Evolutionary conservation across 2,113 vertebrate species (phyloP).

Genomic region (Hydropotes inermis): DNA sequence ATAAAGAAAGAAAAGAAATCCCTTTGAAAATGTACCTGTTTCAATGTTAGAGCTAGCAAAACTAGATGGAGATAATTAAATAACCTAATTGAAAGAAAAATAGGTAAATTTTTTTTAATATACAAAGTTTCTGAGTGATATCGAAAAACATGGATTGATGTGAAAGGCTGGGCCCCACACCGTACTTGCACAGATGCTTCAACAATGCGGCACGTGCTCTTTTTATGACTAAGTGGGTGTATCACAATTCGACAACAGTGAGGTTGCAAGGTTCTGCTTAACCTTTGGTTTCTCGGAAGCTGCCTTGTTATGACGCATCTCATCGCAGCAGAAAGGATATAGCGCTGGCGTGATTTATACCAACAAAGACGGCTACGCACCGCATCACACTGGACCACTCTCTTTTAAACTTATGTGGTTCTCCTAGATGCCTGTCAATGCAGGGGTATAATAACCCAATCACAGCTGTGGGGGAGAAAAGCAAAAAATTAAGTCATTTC

Average conservation of each 20-base stretch:
- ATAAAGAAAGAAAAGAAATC: slow-evolving; percentile 20
- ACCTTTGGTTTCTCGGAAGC: slow-evolving; percentile 57
- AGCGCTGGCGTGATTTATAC: slow-evolving; percentile 98
- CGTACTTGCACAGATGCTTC: neutral
- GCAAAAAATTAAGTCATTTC: slow-evolving; percentile 68
- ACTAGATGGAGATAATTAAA: neutral
- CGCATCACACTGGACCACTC: slow-evolving; percentile 99
- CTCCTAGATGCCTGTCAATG: slow-evolving; percentile 93
- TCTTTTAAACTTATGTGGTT: slow-evolving; percentile 96
- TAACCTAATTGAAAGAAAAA: neutral
- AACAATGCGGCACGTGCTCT: neutral
- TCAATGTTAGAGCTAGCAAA: neutral
- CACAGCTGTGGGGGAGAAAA: slow-evolving; percentile 83
- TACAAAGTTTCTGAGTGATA: neutral
- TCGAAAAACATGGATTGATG: neutral
- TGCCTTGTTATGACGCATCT: slow-evolving; percentile 40
- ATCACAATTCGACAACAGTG: slow-evolving; percentile 26
- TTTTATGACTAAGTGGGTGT: neutral
- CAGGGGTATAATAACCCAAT: slow-evolving; percentile 96
- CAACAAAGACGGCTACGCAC: slow-evolving; percentile 97
- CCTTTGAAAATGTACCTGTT: slow-evolving; percentile 1
- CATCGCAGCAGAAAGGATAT: slow-evolving; percentile 88
- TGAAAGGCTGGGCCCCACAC: neutral
- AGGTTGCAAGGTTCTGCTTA: neutral
- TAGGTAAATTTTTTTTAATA: neutral